Evolutionary conservation across 2,797 vertebrate species (phyloP), one percentile per base, ranked within the genome.

Genomic region (Carduelis carduelis): DNA sequence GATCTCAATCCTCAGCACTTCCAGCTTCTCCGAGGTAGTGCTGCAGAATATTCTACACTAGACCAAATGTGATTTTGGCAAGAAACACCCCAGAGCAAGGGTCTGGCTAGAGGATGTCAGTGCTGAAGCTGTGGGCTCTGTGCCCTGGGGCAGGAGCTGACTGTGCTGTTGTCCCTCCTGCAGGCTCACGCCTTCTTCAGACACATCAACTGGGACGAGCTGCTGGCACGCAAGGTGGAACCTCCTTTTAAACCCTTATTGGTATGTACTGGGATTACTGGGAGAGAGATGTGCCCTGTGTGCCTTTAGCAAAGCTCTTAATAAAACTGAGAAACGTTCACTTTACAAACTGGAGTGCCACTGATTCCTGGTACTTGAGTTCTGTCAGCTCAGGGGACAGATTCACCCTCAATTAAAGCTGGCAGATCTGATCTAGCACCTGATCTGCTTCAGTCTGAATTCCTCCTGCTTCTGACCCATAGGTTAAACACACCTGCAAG

Each of bases 241-340:
- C 99, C 99, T 94, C 99, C 99, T 28, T 99, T 99, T 97, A 99
- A 99, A 96, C 99, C 99, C 79, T 98, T 99, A 90, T 97, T 99
- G 98, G 99, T 99, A 97, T 92, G 98, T 98, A 83, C 72, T 68
- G 56, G 30, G 43, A 93, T 3, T 52, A 34, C 80, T 86, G 69
- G 23, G 70, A 88, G 34, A 63, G 57, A 88, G 32, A 39, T 15
- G 27, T 9, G 63, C 59, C 79, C 39, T 46, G 2, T 49, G 18
- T 28, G 46, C 80, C 70, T 93, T 56, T 27, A 61, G 59, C 66
- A 77, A 68, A 64, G 44, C 47, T 83, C 65, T 72, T 53, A 12
- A 7, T 46, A 32, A 89, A 80, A 28, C 44, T 49, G 21, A 49
- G 18, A 50, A 86, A 53, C 0, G 0, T 23, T 65, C 34, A 37